Base-by-base conservation (phyloP, 2,797 vertebrate genomes). In the Siniperca scherzeri region DNA sequence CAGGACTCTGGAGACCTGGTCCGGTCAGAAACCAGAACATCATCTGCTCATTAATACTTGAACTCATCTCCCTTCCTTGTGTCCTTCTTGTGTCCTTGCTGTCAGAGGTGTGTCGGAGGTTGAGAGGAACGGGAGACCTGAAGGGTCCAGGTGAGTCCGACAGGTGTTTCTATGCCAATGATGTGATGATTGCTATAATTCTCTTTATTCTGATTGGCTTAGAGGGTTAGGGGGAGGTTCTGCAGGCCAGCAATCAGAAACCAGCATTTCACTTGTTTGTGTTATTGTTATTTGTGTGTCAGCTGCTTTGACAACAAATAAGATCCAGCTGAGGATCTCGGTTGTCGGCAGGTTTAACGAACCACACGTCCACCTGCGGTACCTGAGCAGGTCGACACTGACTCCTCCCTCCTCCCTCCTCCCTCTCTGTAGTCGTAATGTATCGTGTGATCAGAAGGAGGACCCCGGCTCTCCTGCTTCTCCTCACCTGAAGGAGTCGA, bases 341-440 rank as follows among this genome's bases (percentile, higher is more conserved):
- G 33, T 36, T 36, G 33, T 36, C 33, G 33, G 33, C 33, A 36
- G 33, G 33, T 36, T 36, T 36, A 3, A 36, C 3, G 33, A 36
- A 36, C 33, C 33, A 3, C 33, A 36, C 33, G 33, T 36, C 33
- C 3, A 3, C 33, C 33, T 36, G n/a, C n/a, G n/a, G n/a, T n/a
- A n/a, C n/a, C n/a, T n/a, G n/a, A n/a, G n/a, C n/a, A n/a, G n/a
- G n/a, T n/a, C n/a, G n/a, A n/a, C n/a, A n/a, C n/a, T 36, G 33
- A 36, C 33, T 36, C 33, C 33, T 36, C 38, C 38, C 38, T 9
- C 38, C 38, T 21, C 48, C 17, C 2, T 7, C 14, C 3, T 14
- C 17, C 16, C 25, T 17, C 21, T 25, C 30, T 10, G 25, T 96
- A 98, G 98, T 95, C 97, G 97, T 84, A 97, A 97, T n/a, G 56